phyloP scores from a whole-genome alignment of 2,113 vertebrate species.

The Tupaia tana region DNA sequence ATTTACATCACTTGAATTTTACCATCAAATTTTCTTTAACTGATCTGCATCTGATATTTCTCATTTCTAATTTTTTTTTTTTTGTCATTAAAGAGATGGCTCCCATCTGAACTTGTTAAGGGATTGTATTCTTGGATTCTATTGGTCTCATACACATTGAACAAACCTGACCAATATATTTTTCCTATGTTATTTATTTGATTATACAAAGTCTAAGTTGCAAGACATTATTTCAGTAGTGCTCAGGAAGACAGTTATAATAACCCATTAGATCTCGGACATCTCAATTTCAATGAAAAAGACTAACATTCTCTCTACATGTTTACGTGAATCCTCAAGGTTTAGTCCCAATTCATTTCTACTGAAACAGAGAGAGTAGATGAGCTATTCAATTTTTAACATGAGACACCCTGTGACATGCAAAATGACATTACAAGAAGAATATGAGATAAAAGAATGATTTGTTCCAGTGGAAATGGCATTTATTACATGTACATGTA shows the following conservation, averaged over 20 bases:
- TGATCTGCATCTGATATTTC: constrained; percentile 50
- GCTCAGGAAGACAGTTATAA: constrained; percentile 34
- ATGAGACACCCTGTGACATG: background rate
- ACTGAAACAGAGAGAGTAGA: constrained; percentile 14
- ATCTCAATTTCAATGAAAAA: constrained; percentile 66
- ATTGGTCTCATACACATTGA: constrained; percentile 26
- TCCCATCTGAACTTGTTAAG: constrained; percentile 32
- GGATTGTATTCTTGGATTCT: constrained; percentile 49
- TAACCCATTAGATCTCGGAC: constrained; percentile 24
- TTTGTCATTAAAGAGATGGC: constrained; percentile 37
- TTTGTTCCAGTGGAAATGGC: constrained; percentile 37
- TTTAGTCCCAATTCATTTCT: constrained; percentile 47
- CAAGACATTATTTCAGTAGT: constrained; percentile 45
- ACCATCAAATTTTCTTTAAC: constrained; percentile 37
- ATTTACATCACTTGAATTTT: constrained; percentile 37
- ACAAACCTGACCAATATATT: constrained; percentile 38
- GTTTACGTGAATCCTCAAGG: constrained; percentile 12
- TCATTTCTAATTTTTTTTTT: constrained; percentile 64
- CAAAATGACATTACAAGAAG: constrained; percentile 42
- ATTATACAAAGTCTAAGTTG: constrained; percentile 58
- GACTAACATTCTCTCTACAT: constrained; percentile 51
- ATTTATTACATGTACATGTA: constrained; percentile 13
- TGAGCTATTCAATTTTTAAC: constrained; percentile 43
- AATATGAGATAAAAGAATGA: constrained; percentile 50
- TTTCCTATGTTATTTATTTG: constrained; percentile 59